Base-by-base conservation (phyloP, 2,888 invertebrate genomes). In the Byasa hedistus region DNA sequence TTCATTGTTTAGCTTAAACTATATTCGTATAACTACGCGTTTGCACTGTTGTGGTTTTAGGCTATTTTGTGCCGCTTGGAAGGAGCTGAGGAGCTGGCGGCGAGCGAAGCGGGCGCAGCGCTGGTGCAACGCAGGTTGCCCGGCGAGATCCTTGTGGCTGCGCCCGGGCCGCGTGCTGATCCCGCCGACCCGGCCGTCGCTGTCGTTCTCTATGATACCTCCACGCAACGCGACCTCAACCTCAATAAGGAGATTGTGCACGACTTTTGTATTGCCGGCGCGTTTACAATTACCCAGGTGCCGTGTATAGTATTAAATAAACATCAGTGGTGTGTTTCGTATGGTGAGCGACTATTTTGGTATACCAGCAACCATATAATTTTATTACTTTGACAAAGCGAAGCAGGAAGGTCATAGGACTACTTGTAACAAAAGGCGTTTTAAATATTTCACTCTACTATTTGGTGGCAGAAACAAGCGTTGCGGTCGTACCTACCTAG, bases 61-160 rank as follows among this genome's bases (percentile, higher is more conserved):
- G 96, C 95, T 27, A 92, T 96, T 68, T 93, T 94, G 70, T 93
- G 96, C 71, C 93, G 94, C 22, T 84, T 96, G 75, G 93, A 93
- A 60, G 96, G 95, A 4, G 85, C 96, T 59, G 96, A 96, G 82
- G 95, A 95, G 81, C 77, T 91, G 71, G 86, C 88, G 70, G 86
- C 84, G 60, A 81, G 83, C 75, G 75, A 76, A 71, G 72, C 72
- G 66, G 85, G 87, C 74, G 79, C 80, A 76, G 75, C 80, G 80
- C 65, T 85, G 86, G 69, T 80, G 94, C 67, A 80, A 90, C n/a
- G 93, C 90, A 72, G 86, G 79, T 71, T 75, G 69, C 71, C 71
- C 39, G 77, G 77, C 2, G 91, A 90, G 76, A 91, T 92, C 69
- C 89, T 95, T 65, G 93, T 94, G 70, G 94, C 93, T 17, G 92